These are phyloP conservation scores for Lumbricus terrestris DNA, from an alignment of 2,888 invertebrate species.

Conservation along the genomic window DNA sequence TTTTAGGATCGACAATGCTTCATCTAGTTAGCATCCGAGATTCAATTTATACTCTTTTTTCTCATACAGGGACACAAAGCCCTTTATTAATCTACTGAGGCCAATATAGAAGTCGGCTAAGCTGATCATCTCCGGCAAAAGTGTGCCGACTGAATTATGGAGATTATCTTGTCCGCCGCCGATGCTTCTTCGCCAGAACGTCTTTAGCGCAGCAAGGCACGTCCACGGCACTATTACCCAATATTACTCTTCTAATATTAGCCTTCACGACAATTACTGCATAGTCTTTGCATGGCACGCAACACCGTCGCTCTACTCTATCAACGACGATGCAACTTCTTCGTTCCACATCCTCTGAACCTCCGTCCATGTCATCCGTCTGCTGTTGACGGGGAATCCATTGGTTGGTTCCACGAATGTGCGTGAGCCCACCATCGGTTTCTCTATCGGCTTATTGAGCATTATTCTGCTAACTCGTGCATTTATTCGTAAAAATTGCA, in stretches of 20 bases:
- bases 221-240: neutral
- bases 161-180: neutral
- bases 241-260: slow-evolving; percentile 3
- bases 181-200: neutral
- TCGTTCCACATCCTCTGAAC: too few species aligned
- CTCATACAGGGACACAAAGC: neutral
- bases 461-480: too few species aligned
- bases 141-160: neutral
- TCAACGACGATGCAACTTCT: too few species aligned
- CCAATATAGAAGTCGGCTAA: neutral
- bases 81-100: neutral
- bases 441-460: too few species aligned
- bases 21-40: too few species aligned
- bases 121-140: neutral
- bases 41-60: neutral
- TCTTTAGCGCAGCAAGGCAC: neutral
- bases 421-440: too few species aligned
- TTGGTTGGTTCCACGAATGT: too few species aligned
- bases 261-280: neutral
- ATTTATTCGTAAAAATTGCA: too few species aligned
- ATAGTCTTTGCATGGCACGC: neutral
- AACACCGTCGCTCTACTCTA: neutral
- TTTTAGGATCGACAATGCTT: too few species aligned
- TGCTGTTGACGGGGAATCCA: too few species aligned
- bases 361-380: too few species aligned